These are phyloP conservation scores for Oophaga sylvatica DNA, from an alignment of 2,797 vertebrate genomes.

Conservation along the genomic window DNA sequence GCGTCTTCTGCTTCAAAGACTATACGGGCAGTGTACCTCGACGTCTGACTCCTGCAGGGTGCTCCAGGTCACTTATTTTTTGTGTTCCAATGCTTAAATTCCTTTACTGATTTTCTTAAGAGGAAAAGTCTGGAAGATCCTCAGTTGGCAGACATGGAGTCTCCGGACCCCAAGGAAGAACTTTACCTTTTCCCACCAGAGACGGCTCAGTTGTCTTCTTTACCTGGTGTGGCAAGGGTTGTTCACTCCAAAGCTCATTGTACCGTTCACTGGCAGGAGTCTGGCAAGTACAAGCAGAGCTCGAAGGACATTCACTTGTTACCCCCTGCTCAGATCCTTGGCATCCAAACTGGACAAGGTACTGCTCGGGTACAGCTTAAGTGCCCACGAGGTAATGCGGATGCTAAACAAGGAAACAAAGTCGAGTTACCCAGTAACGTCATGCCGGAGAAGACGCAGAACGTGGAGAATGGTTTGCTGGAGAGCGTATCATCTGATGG, in stretches of 20 bases:
- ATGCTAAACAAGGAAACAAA: slow-evolving; percentile 66
- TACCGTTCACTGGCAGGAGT: slow-evolving; percentile 97
- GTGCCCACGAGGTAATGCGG: slow-evolving; percentile 67
- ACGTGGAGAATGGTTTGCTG: slow-evolving; percentile 69
- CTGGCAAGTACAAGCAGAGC: slow-evolving; percentile 86
- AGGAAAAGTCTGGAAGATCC: slow-evolving; percentile 90
- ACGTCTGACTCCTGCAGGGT: too few relatives aligned
- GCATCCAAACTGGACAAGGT: slow-evolving; percentile 82
- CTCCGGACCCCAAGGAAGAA: slow-evolving; percentile 75
- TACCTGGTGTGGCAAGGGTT: slow-evolving; percentile 93
- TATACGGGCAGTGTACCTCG: too few relatives aligned
- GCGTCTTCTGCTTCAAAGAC: too few relatives aligned
- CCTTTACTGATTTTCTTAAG: slow-evolving; percentile 76
- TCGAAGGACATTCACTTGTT: slow-evolving; percentile 81
- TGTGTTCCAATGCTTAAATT: slow-evolving; percentile 46
- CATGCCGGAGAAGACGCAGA: slow-evolving; percentile 65
- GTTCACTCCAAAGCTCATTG: slow-evolving; percentile 98
- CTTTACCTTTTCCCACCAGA: slow-evolving; percentile 92
- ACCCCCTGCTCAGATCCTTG: slow-evolving; percentile 92
- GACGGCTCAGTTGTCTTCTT: slow-evolving; percentile 83
- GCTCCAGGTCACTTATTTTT: too few relatives aligned
- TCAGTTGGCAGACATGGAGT: slow-evolving; percentile 74
- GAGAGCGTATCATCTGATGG: slow-evolving; percentile 70
- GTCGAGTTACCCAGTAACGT: slow-evolving; percentile 64
- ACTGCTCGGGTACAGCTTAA: slow-evolving; percentile 76